Evolutionary conservation across 2,797 vertebrate species (phyloP), one percentile per base, ranked within the genome.

Genomic region (Nothura maculosa): DNA sequence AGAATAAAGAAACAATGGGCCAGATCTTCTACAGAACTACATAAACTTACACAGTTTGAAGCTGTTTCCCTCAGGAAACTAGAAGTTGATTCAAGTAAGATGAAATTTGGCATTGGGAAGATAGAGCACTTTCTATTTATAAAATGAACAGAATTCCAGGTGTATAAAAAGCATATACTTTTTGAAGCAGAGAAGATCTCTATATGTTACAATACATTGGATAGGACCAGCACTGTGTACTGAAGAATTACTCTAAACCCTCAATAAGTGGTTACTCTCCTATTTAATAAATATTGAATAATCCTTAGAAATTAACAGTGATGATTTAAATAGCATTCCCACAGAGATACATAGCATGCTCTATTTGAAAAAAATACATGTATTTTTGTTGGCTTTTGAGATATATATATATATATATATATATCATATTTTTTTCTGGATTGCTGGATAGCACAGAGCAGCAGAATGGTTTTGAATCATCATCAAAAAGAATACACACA

Each of bases 221-320:
- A 36, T 60, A 63, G 67, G 64, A 55, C 30, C 27, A 69, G 32
- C 38, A 32, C 18, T 69, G 14, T 76, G 58, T 73, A 48, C 66
- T 2, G 12, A 91, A 83, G 68, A 89, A 78, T 89, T 91, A 47
- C 17, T 52, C 20, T 19, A 84, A 76, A 30, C 3, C 38, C 87
- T 79, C 55, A 69, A 83, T 62, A 92, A 93, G 79, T 76, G 81
- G 81, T 92, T 93, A 85, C 38, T 68, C 54, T 89, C 3, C 14
- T 83, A 20, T 70, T 92, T 78, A 77, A 88, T 86, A 77, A 67
- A 80, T 48, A 67, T 12, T 45, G 16, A 81, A 67, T 68, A 81
- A 81, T 16, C 2, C 40, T 70, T 81, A 76, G 66, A 92, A 93
- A 85, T 34, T 81, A 22, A 24, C 17, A 45, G 25, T 57, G 74